phyloP scores from a whole-genome alignment of 1,140 invertebrate species.

The Diuraphis noxia region DNA sequence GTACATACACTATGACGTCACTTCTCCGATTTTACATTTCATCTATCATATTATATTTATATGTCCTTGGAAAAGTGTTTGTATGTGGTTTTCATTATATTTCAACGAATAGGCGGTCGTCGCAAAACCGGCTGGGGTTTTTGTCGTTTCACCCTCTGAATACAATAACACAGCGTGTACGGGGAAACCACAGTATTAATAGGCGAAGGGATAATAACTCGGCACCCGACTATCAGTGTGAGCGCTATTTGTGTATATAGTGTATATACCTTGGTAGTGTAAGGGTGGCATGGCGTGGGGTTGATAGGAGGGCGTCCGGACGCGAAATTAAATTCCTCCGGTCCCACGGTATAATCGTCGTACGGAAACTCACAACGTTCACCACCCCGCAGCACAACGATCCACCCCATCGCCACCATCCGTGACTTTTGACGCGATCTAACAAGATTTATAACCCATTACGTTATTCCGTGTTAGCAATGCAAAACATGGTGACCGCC shows the following conservation, averaged over 20 bases:
- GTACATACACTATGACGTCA: too few species aligned
- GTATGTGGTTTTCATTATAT: not conserved
- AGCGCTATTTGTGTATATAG: not conserved
- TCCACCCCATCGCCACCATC: not conserved
- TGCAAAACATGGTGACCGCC: slow-evolving; percentile 19
- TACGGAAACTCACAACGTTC: not conserved
- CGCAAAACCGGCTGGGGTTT: not conserved
- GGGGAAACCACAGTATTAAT: not conserved
- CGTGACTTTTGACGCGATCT: not conserved
- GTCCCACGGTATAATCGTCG: not conserved
- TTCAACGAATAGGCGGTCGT: not conserved
- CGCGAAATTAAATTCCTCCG: slow-evolving; percentile 38
- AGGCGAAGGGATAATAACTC: slow-evolving; percentile 19
- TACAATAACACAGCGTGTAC: not conserved
- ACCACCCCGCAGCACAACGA: not conserved
- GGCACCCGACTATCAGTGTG: not conserved
- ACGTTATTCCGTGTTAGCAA: not conserved
- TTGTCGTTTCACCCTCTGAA: not conserved
- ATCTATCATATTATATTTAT: not conserved
- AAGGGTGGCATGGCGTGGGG: not conserved
- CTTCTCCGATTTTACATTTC: not conserved
- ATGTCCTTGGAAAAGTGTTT: not conserved
- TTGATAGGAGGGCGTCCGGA: not conserved
- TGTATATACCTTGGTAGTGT: not conserved
- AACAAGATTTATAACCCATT: slow-evolving; percentile 43